Base-by-base conservation (phyloP, 2,113 vertebrate species). In the Myotis davidii region DNA sequence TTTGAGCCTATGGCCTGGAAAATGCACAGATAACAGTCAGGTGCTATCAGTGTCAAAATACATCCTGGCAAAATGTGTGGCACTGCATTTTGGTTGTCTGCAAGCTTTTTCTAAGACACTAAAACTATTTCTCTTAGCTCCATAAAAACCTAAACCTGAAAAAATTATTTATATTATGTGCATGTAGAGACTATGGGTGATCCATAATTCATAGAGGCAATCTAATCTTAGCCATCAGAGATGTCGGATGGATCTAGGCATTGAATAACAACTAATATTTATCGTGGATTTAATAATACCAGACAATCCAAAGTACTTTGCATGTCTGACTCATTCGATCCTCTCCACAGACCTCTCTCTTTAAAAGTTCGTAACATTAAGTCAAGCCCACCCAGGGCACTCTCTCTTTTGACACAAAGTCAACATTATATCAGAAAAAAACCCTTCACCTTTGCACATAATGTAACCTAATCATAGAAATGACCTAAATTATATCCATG, bases 41-140 rank as follows among this genome's bases (percentile, higher is more conserved):
- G 50, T 39, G 37, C 86, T 78, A 82, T 42, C 54, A 91, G 39
- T 34, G 72, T 59, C 83, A 72, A 91, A 94, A 67, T 65, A 42
- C 56, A 85, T 29, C 69, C 48, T 97, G 84, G 94, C 90, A 81
- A 95, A 96, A 96, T 93, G 84, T 83, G n/a, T 78, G 32, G 16
- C 21, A 86, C 54, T 76, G 56, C 4, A 82, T 76, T 74, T 84
- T 82, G 27, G 21, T 64, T 92, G 37, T 85, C 94, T 89, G 65
- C 2, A n/a, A 91, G 64, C 27, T 95, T 95, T 94, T 61, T 82
- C 64, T 59, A 82, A 78, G 45, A 32, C 61, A 72, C 39, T 61
- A 52, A 78, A 87, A 67, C 23, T 91, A 61, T 83, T 70, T 95
- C 12, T 88, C 64, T 78, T 65, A 48, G 32, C 7, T 70, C 39